Evolutionary conservation across 2,888 invertebrate species (phyloP), one percentile per base, ranked within the genome.

Genomic region (Parnassius apollo): DNA sequence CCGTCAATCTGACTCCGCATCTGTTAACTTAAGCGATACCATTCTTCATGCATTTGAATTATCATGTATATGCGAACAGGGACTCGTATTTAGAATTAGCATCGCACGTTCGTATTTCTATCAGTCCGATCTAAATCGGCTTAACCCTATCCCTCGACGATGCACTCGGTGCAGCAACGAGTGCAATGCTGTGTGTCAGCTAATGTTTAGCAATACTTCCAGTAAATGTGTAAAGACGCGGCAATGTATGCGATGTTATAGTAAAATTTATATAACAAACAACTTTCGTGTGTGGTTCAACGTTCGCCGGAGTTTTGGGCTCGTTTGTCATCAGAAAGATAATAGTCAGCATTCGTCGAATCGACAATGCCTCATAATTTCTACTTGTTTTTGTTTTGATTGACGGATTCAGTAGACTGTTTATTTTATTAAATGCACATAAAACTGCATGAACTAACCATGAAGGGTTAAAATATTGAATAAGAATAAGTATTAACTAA

Each of bases 111-210:
- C 74, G 52, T 57, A 54, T 61, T 71, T 80, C 76, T 85, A 87
- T 87, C 88, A 71, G 75, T 71, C 68, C 73, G 75, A 88, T 88
- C 88, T 88, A 85, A 88, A 88, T 86, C 88, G 85, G 87, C 85
- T 86, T 86, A 84, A 77, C 75, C 78, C 80, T 80, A 75, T 71
- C 77, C 76, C 75, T 70, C 66, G 72, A 74, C 70, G 70, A 74
- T 70, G 69, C 68, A 68, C 57, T 64, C 67, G 63, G 67, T 67
- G 69, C 70, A 69, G 66, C 64, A 67, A 68, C 66, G 59, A 66
- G 57, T 61, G 64, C 65, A 67, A 66, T 67, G 64, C 49, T 57
- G 49, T 57, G 49, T 65, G 61, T 61, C 59, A 56, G 64, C 49
- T 49, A 65, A 57, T 66, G 61, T 65, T 61, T 65, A 60, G 57